Percentiles rank a stretch among this genome's conserved stretches.
Evolutionary conservation across 37 sponge, comb jelly and placozoan species (phyloP).

Genomic region (Agelas oroides): DNA sequence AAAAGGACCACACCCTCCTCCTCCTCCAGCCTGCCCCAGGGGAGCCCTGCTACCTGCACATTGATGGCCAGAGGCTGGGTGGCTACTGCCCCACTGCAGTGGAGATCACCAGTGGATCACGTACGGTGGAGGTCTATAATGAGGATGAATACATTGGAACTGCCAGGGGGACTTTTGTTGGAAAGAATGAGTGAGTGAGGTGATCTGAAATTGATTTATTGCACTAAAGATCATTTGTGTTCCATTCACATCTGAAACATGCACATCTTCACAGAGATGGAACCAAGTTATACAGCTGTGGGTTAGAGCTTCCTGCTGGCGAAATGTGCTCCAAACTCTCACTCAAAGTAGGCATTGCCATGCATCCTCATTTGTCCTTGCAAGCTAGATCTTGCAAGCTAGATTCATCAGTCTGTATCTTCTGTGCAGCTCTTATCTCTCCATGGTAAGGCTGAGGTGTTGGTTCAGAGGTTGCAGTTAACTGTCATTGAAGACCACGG

Average conservation of each 20-base stretch:
- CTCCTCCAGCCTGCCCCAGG: no score
- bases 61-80: not conserved
- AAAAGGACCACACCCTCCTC: no score
- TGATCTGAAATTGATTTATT: no score
- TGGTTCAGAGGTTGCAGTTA: not conserved
- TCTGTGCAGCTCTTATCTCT: constrained; percentile 12
- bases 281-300: constrained; percentile 8
- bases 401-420: no score
- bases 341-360: not conserved
- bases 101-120: not conserved
- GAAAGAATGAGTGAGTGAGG: not conserved
- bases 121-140: constrained; percentile 9
- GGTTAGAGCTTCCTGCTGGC: not conserved
- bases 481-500: constrained; percentile 5
- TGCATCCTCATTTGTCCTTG: no score
- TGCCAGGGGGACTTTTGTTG: not conserved
- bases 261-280: not conserved
- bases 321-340: not conserved
- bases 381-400: no score
- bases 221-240: no score
- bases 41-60: constrained; percentile 8
- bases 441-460: not conserved
- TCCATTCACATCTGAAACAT: no score
- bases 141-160: constrained; percentile 16
- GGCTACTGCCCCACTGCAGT: not conserved